Evolutionary conservation across 2,113 vertebrate species (phyloP), one percentile per base, ranked within the genome.

Genomic region (Anolis sagrei): DNA sequence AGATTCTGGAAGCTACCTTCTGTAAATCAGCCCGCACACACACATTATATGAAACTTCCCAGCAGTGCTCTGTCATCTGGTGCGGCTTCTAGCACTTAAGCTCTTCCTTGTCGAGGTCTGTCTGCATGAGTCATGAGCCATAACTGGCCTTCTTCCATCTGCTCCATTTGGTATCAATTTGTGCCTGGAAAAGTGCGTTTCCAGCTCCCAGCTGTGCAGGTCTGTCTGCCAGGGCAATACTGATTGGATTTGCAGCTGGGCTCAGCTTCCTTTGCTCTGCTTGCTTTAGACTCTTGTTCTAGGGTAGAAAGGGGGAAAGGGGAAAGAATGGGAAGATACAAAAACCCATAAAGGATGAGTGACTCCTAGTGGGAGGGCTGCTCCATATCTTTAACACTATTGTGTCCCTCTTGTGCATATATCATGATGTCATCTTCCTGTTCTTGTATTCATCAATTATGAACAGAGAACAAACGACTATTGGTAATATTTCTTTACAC

Each of bases 191-290:
- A 93, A 90, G 90, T 29, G 0, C 0, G 11, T 88, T 90, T 92
- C 70, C 87, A 85, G 87, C 87, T 94, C 92, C 91, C 94, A 94
- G 93, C 92, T 94, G 93, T 94, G 93, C 27, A 9, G 75, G 92
- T 86, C 74, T 87, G 91, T 90, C 90, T 93, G 93, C 89, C 92
- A 93, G 93, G 7, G 3, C n/a, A 0, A 19, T 0, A 5, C 84
- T 90, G 91, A 93, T 84, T 29, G 16, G 6, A 44, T 92, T 76
- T 87, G 88, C 93, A 94, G 93, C 93, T 94, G 93, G 90, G 85
- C 76, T 86, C 86, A 83, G 5, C 54, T 90, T 86, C 80, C 0
- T 3, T 78, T 64, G 82, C 66, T 86, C 82, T 86, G 78, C 75
- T 73, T 82, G 81, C 81, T 87, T 91, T 73, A 79, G 81, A 86